phyloP scores from a whole-genome alignment of 2,888 invertebrate genomes.

The Chironomus riparius region DNA sequence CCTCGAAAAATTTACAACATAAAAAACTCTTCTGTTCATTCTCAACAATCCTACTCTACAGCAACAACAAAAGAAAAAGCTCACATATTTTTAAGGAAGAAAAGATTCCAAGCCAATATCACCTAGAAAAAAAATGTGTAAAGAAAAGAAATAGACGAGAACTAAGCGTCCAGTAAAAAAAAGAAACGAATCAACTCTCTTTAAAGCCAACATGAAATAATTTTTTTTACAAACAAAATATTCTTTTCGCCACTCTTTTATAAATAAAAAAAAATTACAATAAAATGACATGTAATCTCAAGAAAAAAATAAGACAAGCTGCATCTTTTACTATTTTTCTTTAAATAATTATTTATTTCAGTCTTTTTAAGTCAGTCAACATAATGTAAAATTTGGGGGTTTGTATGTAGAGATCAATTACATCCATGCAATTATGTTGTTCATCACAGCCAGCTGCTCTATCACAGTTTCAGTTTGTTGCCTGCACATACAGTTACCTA shows the following conservation, averaged over 20 bases:
- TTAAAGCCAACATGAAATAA: not conserved
- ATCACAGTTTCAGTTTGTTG: too few relatives aligned
- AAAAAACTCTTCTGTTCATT: too few relatives aligned
- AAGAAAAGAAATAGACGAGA: not conserved
- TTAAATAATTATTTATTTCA: not conserved
- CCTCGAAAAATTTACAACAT: too few relatives aligned
- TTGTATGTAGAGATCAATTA: not conserved
- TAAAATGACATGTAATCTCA: constrained; percentile 17
- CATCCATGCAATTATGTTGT: too few relatives aligned
- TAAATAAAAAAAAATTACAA: constrained; percentile 2
- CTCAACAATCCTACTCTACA: not conserved
- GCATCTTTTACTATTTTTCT: not conserved
- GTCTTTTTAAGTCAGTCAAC: not conserved
- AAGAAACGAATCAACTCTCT: not conserved
- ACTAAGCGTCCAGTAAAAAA: not conserved
- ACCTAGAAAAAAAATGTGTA: not conserved
- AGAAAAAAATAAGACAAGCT: not conserved
- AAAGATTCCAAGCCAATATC: not conserved
- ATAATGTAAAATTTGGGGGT: too few relatives aligned
- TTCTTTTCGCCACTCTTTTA: constrained; percentile 8
- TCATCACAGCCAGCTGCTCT: too few relatives aligned
- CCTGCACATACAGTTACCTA: too few relatives aligned
- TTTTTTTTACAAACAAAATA: constrained; percentile 8
- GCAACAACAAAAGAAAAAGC: not conserved
- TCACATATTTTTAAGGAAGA: not conserved